These are phyloP conservation scores for Linnaemya vulpina DNA, from an alignment of 2,888 invertebrate species.

Conservation along the genomic window DNA sequence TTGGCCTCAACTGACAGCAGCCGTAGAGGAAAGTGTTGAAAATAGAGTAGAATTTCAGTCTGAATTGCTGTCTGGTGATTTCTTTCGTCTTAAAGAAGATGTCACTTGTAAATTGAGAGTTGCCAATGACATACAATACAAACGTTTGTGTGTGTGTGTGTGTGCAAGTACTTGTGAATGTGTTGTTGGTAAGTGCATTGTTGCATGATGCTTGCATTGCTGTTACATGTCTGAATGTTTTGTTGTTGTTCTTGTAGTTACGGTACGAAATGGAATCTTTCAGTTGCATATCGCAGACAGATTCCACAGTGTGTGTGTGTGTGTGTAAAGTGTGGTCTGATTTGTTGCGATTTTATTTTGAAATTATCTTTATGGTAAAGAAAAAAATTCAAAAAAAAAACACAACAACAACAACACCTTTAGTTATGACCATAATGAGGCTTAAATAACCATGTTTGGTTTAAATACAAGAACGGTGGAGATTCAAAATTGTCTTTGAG, in stretches of 20 bases:
- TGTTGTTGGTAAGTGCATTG: slow-evolving; percentile 36
- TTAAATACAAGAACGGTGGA: not conserved
- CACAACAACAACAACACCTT: too few species aligned
- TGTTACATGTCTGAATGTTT: slow-evolving; percentile 41
- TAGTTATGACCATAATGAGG: slow-evolving; percentile 64
- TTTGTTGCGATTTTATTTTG: slow-evolving; percentile 59
- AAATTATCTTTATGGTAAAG: slow-evolving; percentile 61
- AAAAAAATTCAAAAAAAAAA: too few species aligned
- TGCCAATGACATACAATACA: slow-evolving; percentile 41
- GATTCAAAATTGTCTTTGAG: not conserved
- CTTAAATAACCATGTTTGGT: slow-evolving; percentile 57
- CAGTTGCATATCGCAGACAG: slow-evolving; percentile 11
- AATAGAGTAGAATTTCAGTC: slow-evolving; percentile 64
- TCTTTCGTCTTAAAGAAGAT: slow-evolving; percentile 67
- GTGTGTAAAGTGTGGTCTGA: slow-evolving; percentile 63
- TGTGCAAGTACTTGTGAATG: not conserved
- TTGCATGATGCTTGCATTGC: slow-evolving; percentile 53
- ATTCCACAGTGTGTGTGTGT: slow-evolving; percentile 22
- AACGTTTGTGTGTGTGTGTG: not conserved
- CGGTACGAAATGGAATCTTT: slow-evolving; percentile 18
- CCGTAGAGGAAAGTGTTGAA: slow-evolving; percentile 64
- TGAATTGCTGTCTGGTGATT: slow-evolving; percentile 46
- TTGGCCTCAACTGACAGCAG: slow-evolving; percentile 30
- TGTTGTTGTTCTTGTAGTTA: slow-evolving; percentile 5
- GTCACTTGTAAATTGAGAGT: slow-evolving; percentile 65